Conservation (phyloP, 2,888 invertebrate species). For the Orchesellides sinensis region DNA sequence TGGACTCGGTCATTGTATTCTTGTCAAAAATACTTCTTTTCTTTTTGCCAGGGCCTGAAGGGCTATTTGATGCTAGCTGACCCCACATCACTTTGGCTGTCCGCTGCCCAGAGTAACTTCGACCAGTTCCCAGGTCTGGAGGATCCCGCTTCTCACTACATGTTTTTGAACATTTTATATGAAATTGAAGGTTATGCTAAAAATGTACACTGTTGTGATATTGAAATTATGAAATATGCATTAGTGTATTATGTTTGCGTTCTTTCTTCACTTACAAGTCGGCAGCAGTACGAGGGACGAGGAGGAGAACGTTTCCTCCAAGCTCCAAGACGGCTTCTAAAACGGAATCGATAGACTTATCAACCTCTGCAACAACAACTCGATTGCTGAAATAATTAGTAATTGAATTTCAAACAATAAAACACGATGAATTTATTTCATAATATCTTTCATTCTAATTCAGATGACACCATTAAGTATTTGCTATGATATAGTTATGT, state of each 20-base stretch:
- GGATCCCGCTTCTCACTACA: conserved; percentile 42
- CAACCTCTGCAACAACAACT: conserved; percentile 6
- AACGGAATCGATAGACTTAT: conserved; percentile 12
- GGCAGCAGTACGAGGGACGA: conserved; percentile 24
- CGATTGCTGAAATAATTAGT: conserved; percentile 16
- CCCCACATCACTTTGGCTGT: conserved; percentile 41
- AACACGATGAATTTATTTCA: no score
- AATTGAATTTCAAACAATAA: no score
- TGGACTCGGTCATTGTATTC: background rate
- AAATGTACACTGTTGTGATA: background rate
- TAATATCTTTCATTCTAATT: no score
- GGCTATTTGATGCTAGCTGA: conserved; percentile 27
- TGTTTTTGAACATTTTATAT: background rate
- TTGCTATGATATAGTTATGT: background rate
- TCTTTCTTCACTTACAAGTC: conserved; percentile 10
- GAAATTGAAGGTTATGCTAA: no score
- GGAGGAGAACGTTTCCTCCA: conserved; percentile 4
- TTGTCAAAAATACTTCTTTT: background rate
- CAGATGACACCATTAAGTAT: no score
- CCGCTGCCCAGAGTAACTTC: conserved; percentile 39
- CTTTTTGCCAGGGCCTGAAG: conserved; percentile 31
- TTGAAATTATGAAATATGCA: background rate
- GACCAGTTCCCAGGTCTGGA: conserved; percentile 34
- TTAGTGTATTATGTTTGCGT: background rate
- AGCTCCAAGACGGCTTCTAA: conserved; percentile 34